Conservation (phyloP, 2,888 invertebrate species). For the Amphiduros pacificus region DNA sequence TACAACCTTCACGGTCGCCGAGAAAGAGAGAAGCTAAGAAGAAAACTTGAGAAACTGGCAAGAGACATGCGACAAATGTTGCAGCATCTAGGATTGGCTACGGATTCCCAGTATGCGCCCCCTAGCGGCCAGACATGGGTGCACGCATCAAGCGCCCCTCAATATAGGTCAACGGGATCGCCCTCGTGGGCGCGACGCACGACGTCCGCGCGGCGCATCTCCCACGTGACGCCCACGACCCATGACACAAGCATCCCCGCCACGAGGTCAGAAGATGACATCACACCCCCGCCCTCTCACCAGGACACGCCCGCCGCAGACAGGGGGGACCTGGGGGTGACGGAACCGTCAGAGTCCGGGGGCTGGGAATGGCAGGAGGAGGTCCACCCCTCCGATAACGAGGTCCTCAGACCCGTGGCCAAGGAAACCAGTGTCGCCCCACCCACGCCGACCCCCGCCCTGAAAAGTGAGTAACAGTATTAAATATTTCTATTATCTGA, state of each 20-base stretch:
- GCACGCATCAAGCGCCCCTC: neutral
- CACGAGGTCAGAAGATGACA: neutral
- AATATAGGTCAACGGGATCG: neutral
- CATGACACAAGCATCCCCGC: neutral
- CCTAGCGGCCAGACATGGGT: neutral
- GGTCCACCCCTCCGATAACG: no score
- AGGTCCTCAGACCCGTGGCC: no score
- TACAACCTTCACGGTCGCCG: neutral
- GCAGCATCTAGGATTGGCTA: neutral
- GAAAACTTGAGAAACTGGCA: conserved; percentile 5
- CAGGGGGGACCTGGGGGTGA: no score
- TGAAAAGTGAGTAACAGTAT: no score
- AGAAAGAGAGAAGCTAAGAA: neutral
- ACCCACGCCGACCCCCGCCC: no score
- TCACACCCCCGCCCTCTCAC: no score
- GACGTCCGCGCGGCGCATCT: neutral
- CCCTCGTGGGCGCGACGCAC: neutral
- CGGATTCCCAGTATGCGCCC: neutral
- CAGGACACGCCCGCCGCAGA: no score
- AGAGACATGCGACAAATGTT: neutral
- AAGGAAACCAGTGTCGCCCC: no score
- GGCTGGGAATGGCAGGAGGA: no score
- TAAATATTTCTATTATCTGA: no score
- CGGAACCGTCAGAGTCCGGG: no score
- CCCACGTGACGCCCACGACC: neutral